Percentiles rank a stretch among this genome's conserved stretches.
Evolutionary conservation across 92 coral and sea anemone genomes (phyloP).

Genomic region (Nematostella vectensis): DNA sequence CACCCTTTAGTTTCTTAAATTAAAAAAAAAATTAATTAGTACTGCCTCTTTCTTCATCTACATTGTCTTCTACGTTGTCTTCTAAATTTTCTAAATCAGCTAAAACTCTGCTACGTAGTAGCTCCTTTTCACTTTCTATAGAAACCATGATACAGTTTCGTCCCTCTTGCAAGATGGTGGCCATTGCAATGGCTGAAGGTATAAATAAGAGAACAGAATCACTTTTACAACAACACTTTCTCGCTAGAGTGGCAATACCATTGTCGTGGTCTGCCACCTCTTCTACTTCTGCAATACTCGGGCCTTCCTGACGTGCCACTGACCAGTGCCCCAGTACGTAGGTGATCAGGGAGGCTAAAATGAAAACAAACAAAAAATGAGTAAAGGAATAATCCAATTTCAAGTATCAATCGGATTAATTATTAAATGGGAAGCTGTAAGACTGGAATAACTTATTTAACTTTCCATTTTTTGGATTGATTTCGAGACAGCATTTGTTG

Average conservation of each 20-base stretch:
- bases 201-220: neutral
- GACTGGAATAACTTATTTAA: no score
- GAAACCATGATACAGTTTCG: neutral
- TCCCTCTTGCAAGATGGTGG: neutral
- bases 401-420: no score
- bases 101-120: neutral
- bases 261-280: neutral
- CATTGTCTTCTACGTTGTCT: neutral
- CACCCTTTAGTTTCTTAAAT: no score
- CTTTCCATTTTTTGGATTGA: no score
- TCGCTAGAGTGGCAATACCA: neutral
- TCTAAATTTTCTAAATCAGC: no score
- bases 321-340: slow-evolving; percentile 4
- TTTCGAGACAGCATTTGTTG: no score
- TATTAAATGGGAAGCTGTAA: no score
- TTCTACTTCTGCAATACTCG: neutral
- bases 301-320: slow-evolving; percentile 3
- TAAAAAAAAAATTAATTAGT: no score
- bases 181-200: neutral
- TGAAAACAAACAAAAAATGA: neutral
- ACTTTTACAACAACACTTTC: neutral
- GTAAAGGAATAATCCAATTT: no score
- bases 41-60: neutral
- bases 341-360: slow-evolving; percentile 1
- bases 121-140: neutral